Base-by-base conservation (phyloP, 2,113 vertebrate species). In the Mormyrus iriodes region DNA sequence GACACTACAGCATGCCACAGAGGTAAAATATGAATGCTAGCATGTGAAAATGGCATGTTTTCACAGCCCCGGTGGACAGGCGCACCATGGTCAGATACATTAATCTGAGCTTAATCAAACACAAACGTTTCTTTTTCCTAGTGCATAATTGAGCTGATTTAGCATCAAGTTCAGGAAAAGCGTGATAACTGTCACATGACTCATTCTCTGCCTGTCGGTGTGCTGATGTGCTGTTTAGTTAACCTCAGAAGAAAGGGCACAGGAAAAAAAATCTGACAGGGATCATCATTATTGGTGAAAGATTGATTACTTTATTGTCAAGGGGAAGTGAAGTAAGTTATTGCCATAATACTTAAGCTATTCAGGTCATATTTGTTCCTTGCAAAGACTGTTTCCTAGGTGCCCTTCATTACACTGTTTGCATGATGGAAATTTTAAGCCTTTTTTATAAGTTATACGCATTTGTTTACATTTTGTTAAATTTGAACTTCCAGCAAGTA, bases 51-150 rank as follows among this genome's bases (percentile, higher is more conserved):
- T 89, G 93, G 90, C 91, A 91, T 48, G 88, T 91, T 92, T 93
- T 93, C 94, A 94, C 90, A 90, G 92, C 93, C 44, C 89, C 92
- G 92, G 93, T 94, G 93, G 94, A 94, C 92, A 92, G 93, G 95
- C 90, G 48, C 88, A 92, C 94, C 95, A 94, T 94, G 95, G 96
- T 95, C 95, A 94, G 93, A 93, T 93, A 93, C 93, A 94, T 95
- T 94, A 95, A 96, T 94, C 92, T 93, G 94, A 95, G 90, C 93
- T 94, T 96, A 95, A 96, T 96, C 94, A 95, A 96, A 97, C 95
- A 94, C 96, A 97, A 97, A 97, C 96, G 95, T 91, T 94, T 93
- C 94, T 93, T 10, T 92, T 91, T 58, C 88, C 92, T 92, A 91
- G 53, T 52, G 89, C 89, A 90, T 92, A 92, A 93, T 91, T 93